phyloP scores from a whole-genome alignment of 2,797 vertebrate species.

The Sparidentex hasta region DNA sequence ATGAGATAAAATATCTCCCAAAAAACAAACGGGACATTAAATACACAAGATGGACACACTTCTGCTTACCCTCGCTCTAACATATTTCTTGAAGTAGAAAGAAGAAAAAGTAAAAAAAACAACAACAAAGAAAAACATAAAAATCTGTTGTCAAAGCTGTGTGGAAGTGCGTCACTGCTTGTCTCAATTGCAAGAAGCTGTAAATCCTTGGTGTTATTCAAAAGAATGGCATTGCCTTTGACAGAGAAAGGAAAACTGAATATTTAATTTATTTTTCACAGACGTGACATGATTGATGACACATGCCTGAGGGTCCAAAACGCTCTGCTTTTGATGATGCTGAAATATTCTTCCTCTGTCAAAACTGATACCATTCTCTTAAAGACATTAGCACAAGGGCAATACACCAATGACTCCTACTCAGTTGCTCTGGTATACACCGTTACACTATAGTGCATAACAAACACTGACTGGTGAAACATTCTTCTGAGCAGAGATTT shows the following conservation, averaged over 20 bases:
- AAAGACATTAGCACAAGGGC: background rate
- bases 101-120: conserved; percentile 71
- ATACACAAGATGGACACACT: conserved; percentile 47
- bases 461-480: background rate
- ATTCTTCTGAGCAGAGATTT: background rate
- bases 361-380: conserved; percentile 10
- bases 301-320: conserved; percentile 27
- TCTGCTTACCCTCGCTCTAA: conserved; percentile 92
- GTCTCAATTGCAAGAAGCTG: conserved; percentile 15
- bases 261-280: conserved; percentile 42
- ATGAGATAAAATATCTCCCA: conserved; percentile 17
- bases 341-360: conserved; percentile 8
- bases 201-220: conserved; percentile 17
- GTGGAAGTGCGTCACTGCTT: conserved; percentile 15
- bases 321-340: conserved; percentile 21
- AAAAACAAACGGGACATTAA: conserved; percentile 45
- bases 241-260: conserved; percentile 39
- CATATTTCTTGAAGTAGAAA: conserved; percentile 89
- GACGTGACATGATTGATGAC: conserved; percentile 25
- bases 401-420: background rate
- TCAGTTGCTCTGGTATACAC: background rate
- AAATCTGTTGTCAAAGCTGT: conserved; percentile 38
- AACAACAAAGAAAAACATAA: conserved; percentile 63
- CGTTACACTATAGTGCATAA: background rate
- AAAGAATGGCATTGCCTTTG: conserved; percentile 20